phyloP scores from a whole-genome alignment of 2,113 vertebrate species.

The Anarhynchus alexandrinus region DNA sequence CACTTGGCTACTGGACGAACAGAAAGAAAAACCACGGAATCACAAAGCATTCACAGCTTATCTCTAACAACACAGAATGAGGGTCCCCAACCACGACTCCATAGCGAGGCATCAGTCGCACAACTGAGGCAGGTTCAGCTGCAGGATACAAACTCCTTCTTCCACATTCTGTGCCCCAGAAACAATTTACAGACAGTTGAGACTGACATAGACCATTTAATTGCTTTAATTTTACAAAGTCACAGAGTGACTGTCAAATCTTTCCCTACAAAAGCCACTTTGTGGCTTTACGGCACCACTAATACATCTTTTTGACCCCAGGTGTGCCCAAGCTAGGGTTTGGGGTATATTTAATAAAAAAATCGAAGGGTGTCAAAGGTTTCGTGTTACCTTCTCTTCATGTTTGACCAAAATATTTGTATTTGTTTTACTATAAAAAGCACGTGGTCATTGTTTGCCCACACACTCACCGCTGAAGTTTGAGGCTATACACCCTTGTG shows the following conservation, averaged over 20 bases:
- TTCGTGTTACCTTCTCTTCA: background rate
- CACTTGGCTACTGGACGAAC: rapidly evolving
- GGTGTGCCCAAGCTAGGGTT: background rate
- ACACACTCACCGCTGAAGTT: rapidly evolving
- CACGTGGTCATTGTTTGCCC: rapidly evolving
- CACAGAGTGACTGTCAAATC: background rate
- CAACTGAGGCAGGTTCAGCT: background rate
- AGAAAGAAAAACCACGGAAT: background rate
- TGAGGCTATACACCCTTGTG: rapidly evolving
- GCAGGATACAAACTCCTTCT: background rate
- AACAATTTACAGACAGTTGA: background rate
- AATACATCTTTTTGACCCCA: background rate
- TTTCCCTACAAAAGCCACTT: background rate
- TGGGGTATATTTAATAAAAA: background rate
- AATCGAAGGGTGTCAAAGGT: background rate
- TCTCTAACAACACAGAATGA: background rate
- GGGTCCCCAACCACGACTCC: background rate
- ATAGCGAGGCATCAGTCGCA: background rate
- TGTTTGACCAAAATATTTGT: background rate
- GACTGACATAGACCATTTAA: background rate
- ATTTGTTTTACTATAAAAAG: background rate
- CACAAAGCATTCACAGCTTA: background rate
- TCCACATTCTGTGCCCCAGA: background rate
- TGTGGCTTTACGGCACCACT: background rate
- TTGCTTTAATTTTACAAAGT: background rate